Percentiles rank a stretch among this genome's conserved stretches.
These are phyloP conservation scores for Xanthia icteritia DNA, from an alignment of 2,888 invertebrate species.

Conservation along the genomic window DNA sequence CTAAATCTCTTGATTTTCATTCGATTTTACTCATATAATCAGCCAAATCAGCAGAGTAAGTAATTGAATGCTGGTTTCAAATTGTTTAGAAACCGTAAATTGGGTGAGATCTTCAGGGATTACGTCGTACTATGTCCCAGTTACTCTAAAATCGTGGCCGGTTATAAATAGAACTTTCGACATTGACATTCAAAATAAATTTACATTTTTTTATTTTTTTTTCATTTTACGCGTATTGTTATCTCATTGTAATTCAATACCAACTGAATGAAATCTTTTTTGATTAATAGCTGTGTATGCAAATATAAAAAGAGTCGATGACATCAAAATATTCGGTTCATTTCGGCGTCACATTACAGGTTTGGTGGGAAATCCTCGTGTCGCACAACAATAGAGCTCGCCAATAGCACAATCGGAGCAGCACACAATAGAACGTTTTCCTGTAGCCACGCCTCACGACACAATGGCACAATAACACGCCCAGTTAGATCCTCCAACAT, in stretches of 20 bases:
- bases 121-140: constrained; percentile 55
- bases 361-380: constrained; percentile 67
- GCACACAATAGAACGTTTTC: constrained; percentile 87
- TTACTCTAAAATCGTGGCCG: constrained; percentile 53
- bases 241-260: constrained; percentile 48
- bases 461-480: constrained; percentile 87
- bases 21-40: constrained; percentile 21
- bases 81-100: constrained; percentile 47
- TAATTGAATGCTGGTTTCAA: constrained; percentile 35
- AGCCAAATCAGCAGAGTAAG: constrained; percentile 12
- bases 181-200: constrained; percentile 66
- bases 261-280: constrained; percentile 30
- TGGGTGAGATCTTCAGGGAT: constrained; percentile 45
- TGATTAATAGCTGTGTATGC: constrained; percentile 37
- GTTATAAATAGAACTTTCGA: constrained; percentile 61
- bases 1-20: constrained; percentile 16
- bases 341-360: constrained; percentile 66
- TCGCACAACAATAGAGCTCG: constrained; percentile 79
- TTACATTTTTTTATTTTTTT: constrained; percentile 33
- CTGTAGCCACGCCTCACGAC: constrained; percentile 85
- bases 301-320: constrained; percentile 52
- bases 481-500: constrained; percentile 80
- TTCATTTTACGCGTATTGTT: constrained; percentile 24
- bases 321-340: constrained; percentile 56
- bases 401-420: constrained; percentile 83